phyloP scores from a whole-genome alignment of 1,140 invertebrate genomes.

The Hypsibius dujardini region DNA sequence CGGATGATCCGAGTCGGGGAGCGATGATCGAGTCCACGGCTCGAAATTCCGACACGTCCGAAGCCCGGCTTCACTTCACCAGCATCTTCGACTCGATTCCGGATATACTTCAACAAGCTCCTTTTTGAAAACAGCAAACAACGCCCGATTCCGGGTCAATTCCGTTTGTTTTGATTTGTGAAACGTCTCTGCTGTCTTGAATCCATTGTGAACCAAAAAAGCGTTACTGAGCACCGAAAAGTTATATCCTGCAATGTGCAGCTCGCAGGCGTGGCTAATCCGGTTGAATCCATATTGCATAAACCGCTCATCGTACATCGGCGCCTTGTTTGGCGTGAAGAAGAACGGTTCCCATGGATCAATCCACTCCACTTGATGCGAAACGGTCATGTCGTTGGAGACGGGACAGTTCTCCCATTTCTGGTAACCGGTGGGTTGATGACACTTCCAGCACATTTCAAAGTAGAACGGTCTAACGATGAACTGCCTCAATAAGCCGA shows the following conservation, averaged over 20 bases:
- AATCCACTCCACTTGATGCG: conserved; percentile 33
- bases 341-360: conserved; percentile 48
- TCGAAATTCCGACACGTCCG: too few relatives aligned
- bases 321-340: conserved; percentile 37
- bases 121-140: conserved; percentile 41
- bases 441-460: conserved; percentile 42
- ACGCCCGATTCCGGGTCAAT: conserved; percentile 34
- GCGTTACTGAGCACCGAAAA: conserved; percentile 44
- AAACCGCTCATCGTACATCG: conserved; percentile 44
- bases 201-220: conserved; percentile 42
- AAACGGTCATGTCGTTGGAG: conserved; percentile 33
- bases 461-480: conserved; percentile 40
- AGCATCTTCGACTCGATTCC: conserved; percentile 38
- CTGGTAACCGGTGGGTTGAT: conserved; percentile 42
- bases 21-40: too few relatives aligned
- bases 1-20: too few relatives aligned
- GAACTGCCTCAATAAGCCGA: conserved; percentile 31
- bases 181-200: conserved; percentile 37
- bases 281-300: conserved; percentile 46
- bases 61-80: conserved; percentile 29
- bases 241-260: conserved; percentile 42
- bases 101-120: conserved; percentile 43
- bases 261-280: conserved; percentile 46
- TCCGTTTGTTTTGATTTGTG: conserved; percentile 37
- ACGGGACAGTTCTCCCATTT: conserved; percentile 34